phyloP scores from a whole-genome alignment of 2,113 vertebrate genomes.

The Pithys albifrons region DNA sequence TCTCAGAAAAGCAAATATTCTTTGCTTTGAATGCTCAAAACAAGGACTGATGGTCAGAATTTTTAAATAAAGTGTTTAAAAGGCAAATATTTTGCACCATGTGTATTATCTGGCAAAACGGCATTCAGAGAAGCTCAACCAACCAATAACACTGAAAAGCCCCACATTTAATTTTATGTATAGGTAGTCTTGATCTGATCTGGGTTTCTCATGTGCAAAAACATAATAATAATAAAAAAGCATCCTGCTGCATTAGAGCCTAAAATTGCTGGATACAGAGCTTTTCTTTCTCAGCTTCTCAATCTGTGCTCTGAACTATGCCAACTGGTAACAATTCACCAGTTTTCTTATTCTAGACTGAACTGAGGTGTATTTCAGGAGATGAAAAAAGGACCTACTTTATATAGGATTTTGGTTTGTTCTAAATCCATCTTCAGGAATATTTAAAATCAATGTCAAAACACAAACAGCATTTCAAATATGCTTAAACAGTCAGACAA shows the following conservation, averaged over 20 bases:
- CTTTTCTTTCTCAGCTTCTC: not conserved
- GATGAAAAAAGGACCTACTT: not conserved
- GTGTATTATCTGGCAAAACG: not conserved
- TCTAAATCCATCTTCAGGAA: not conserved
- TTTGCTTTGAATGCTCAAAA: not conserved
- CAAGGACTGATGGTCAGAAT: not conserved
- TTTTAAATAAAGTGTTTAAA: not conserved
- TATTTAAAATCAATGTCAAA: not conserved
- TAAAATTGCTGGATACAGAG: not conserved
- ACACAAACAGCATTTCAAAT: not conserved
- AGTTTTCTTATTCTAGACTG: not conserved
- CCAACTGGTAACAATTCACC: not conserved
- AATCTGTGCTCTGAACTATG: not conserved
- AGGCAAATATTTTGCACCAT: not conserved
- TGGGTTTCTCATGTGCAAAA: not conserved
- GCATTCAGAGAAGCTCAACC: not conserved
- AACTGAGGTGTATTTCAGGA: not conserved
- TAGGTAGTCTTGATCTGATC: not conserved
- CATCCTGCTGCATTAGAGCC: not conserved
- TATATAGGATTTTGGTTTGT: not conserved
- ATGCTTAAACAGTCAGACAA: not conserved
- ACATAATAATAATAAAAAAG: not conserved
- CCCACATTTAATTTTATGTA: not conserved
- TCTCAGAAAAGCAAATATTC: not conserved
- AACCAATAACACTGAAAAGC: not conserved